Base-by-base conservation (phyloP, 2,113 vertebrate species). In the Heterotis niloticus region DNA sequence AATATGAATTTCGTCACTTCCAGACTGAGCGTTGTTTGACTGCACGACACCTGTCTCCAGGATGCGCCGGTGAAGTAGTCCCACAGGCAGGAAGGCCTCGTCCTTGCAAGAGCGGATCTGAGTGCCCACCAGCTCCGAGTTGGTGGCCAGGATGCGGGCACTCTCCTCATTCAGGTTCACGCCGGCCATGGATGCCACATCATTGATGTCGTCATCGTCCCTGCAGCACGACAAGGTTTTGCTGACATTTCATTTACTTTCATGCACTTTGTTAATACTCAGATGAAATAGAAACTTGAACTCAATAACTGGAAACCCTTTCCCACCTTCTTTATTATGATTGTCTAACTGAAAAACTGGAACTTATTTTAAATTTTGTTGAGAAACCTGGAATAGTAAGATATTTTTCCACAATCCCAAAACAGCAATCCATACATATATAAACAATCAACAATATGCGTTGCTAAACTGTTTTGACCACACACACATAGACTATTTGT, bases 121-220 rank as follows among this genome's bases (percentile, higher is more conserved):
- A 4, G 91, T 93, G 75, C 95, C 94, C 82, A 94, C 92, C 77
- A 96, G 85, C 79, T 95, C 92, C 0, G 94, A 95, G 89, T 92
- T 94, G 84, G 93, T 89, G 57, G 94, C 95, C 80, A 95, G 83
- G 86, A 96, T 94, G 79, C 92, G 90, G 9, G 94, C 95, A 64
- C 90, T 96, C 87, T 96, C 94, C 87, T 96, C 95, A 26, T 89
- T 94, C 80, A 95, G 90, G 84, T 96, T 96, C 78, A 96, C 92
- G 0, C 95, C 94, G 28, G 94, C 94, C 94, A 96, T 94, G 77
- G 93, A 95, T 13, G 93, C 91, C 85, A 96, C 94, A 16, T 96
- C 93, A 29, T 94, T 96, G 85, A 96, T 94, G 89, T 96, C 95
- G 11, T 96, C 94, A 18, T 94, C 93, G 18, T 96, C 94, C 88